Evolutionary conservation across 2,888 invertebrate species (phyloP).

Genomic region (Argynnis bischoffii): DNA sequence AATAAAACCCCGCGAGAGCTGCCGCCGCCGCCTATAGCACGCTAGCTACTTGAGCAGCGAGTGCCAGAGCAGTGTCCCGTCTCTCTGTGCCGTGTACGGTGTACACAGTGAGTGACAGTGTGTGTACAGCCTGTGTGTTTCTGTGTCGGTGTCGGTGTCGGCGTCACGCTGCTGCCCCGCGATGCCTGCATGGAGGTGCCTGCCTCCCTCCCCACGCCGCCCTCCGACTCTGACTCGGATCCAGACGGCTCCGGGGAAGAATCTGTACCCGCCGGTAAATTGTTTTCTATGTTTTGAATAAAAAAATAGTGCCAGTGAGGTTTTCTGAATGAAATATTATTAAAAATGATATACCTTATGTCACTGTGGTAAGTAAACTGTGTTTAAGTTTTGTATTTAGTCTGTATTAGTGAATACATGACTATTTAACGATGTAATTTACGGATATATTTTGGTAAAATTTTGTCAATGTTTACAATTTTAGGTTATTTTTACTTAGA

Average conservation of each 20-base stretch:
- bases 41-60: conserved; percentile 18
- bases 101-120: conserved; percentile 32
- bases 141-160: conserved; percentile 8
- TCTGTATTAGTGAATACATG: too few relatives aligned
- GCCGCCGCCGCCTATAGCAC: conserved; percentile 67
- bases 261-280: conserved; percentile 80
- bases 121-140: conserved; percentile 16
- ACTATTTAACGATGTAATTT: too few relatives aligned
- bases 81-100: conserved; percentile 4
- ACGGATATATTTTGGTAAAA: too few relatives aligned
- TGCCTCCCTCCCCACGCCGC: conserved; percentile 53
- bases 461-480: too few relatives aligned
- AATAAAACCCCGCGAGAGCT: conserved; percentile 60
- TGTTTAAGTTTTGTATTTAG: too few relatives aligned
- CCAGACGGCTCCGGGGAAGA: conserved; percentile 58
- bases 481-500: too few relatives aligned
- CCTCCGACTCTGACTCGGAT: conserved; percentile 52
- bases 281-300: conserved; percentile 2
- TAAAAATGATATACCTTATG: neutral
- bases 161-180: conserved; percentile 69
- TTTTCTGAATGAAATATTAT: neutral
- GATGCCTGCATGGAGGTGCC: conserved; percentile 73
- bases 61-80: conserved; percentile 12
- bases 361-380: neutral
- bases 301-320: neutral